phyloP scores from a whole-genome alignment of 2,113 vertebrate species.

The Acrocephalus kingi region DNA sequence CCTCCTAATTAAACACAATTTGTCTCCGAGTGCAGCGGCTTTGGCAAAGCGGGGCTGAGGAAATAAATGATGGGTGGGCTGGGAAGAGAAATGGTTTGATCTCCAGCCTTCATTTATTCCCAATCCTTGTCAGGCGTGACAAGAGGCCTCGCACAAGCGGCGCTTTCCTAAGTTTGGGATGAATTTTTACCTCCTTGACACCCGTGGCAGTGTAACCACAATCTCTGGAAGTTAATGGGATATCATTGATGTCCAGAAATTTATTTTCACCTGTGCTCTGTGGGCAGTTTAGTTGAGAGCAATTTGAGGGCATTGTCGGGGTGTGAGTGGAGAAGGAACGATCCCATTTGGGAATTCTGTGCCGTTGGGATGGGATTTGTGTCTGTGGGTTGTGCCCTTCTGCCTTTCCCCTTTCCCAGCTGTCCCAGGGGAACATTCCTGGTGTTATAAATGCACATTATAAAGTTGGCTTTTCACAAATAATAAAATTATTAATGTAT shows the following conservation, averaged over 20 bases:
- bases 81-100: slow-evolving; percentile 32
- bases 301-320: neutral
- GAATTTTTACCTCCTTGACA: neutral
- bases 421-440: fast-evolving
- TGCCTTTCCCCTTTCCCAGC: no score
- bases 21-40: neutral
- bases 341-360: neutral
- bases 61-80: slow-evolving; percentile 6
- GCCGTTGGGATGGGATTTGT: neutral
- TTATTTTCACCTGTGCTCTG: neutral
- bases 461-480: no score
- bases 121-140: neutral
- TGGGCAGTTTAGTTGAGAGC: neutral
- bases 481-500: no score
- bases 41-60: neutral
- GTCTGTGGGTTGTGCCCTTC: neutral
- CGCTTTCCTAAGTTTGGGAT: slow-evolving; percentile 3
- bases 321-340: fast-evolving
- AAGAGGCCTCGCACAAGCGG: neutral
- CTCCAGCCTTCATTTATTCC: slow-evolving; percentile 11
- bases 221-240: neutral
- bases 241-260: neutral
- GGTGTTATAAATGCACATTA: no score
- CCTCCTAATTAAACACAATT: slow-evolving; percentile 57
- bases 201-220: neutral